A percentile compares a stretch with the other conserved stretches of the same genome.
phyloP scores from a whole-genome alignment of 2,113 vertebrate genomes.

The Nothobranchius kuhntae region DNA sequence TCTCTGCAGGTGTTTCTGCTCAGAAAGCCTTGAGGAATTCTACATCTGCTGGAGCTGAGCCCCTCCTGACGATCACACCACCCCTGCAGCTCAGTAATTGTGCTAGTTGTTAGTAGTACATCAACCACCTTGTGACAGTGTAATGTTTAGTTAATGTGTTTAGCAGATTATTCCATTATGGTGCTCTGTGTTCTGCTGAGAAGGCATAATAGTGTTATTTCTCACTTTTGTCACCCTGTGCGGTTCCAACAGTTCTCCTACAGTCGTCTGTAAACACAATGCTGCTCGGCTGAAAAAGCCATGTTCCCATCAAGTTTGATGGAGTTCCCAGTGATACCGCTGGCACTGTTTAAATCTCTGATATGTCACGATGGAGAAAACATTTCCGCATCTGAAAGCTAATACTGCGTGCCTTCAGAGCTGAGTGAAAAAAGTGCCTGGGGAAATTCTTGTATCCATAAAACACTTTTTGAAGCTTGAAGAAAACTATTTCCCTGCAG shows the following conservation, averaged over 20 bases:
- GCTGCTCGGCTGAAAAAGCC: conserved; percentile 54
- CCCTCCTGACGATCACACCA: conserved; percentile 36
- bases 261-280: conserved; percentile 40
- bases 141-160: conserved; percentile 72
- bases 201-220: conserved; percentile 63
- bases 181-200: conserved; percentile 54
- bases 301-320: conserved; percentile 51
- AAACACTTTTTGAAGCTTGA: conserved; percentile 33
- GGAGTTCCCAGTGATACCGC: conserved; percentile 44
- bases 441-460: conserved; percentile 36
- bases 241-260: conserved; percentile 36
- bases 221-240: conserved; percentile 67
- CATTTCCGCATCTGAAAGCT: conserved; percentile 27
- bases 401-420: conserved; percentile 24
- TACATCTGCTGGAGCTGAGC: conserved; percentile 20
- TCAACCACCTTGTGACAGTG: conserved; percentile 62
- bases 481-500: conserved; percentile 4
- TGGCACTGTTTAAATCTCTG: conserved; percentile 34
- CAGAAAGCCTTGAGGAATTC: conserved; percentile 30
- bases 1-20: conserved; percentile 9
- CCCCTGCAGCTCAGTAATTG: conserved; percentile 48
- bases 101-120: conserved; percentile 57
- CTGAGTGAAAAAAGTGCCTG: conserved; percentile 26
- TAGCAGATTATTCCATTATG: conserved; percentile 68
- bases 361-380: conserved; percentile 45